A percentile compares a stretch with the other conserved stretches of the same genome.
Conservation (phyloP, 2,888 invertebrate genomes). For the Sminthurides aquaticus region DNA sequence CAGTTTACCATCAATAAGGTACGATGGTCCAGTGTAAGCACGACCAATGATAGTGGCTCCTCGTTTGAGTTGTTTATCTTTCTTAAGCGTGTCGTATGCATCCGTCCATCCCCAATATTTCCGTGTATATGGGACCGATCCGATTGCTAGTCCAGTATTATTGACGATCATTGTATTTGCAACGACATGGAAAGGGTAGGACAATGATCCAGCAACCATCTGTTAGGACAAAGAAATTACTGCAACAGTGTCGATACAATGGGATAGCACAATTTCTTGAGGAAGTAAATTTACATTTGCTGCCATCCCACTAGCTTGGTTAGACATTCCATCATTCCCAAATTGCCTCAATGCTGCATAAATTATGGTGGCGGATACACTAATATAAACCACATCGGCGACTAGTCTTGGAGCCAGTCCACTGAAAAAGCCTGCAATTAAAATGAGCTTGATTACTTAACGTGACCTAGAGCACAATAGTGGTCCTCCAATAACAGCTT, state of each 20-base stretch:
- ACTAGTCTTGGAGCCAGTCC: conserved; percentile 80
- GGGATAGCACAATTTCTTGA: neutral
- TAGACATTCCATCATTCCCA: conserved; percentile 3
- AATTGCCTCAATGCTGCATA: conserved; percentile 50
- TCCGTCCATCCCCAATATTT: conserved; percentile 68
- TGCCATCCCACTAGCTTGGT: conserved; percentile 11
- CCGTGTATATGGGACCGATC: conserved; percentile 76
- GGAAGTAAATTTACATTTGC: conserved; percentile 15
- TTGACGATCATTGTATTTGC: conserved; percentile 84
- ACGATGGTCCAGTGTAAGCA: conserved; percentile 54
- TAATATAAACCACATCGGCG: conserved; percentile 72
- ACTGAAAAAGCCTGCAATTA: conserved; percentile 67
- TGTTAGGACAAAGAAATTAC: conserved; percentile 46
- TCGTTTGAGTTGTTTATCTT: conserved; percentile 70
- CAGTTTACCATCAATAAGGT: conserved; percentile 24
- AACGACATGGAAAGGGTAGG: conserved; percentile 86
- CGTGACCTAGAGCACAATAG: too few species aligned
- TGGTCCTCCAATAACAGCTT: too few species aligned
- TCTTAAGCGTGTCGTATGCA: conserved; percentile 72
- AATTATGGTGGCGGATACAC: conserved; percentile 66
- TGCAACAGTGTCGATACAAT: neutral
- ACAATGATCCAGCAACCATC: conserved; percentile 72
- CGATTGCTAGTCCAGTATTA: conserved; percentile 71
- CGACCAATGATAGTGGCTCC: conserved; percentile 77
- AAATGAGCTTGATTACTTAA: neutral